Evolutionary conservation across 2,113 vertebrate genomes (phyloP), one percentile per base, ranked within the genome.

Genomic region (Symphodus melops): DNA sequence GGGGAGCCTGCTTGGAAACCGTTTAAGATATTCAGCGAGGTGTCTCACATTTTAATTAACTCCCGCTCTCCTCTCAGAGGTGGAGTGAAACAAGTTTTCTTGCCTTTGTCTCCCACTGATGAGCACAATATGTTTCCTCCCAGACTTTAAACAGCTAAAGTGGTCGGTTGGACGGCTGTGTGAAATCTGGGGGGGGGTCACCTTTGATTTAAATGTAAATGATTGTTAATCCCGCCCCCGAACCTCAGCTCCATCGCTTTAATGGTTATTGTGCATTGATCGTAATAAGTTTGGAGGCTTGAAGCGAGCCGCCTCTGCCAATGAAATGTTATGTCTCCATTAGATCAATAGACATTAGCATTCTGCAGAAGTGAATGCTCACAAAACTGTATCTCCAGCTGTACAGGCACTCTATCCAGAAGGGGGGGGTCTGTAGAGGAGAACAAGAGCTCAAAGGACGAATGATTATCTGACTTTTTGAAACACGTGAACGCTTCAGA

Each of bases 41-140:
- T 82, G 84, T 88, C 76, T 88, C 82, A 69, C 48, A 55, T 77
- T 89, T 89, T 89, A 88, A 88, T 92, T 82, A 92, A 88, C 85
- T 89, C 76, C 57, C 37, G 48, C 46, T 82, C 51, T 59, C 39
- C 69, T 81, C 64, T 76, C 36, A 0, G 52, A 87, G 62, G 76
- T 36, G n/a, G 37, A 5, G 9, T 77, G 62, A 80, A 72, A 76
- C 49, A 78, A 48, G 37, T 79, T 68, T 78, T 52, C 33, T 41
- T 53, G 56, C 48, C 65, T 86, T 83, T 76, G 75, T 83, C 42
- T 83, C 49, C 28, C 36, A 19, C 67, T 63, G 62, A 60, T 70
- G 69, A 79, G 54, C 69, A 37, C 74, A 36, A 37, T 58, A 16
- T 57, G 23, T 55, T 84, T 77, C 20, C 56, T 67, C 58, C 17